Percentiles rank a stretch among this genome's conserved stretches.
These are phyloP conservation scores for Argyrosomus japonicus DNA, from an alignment of 2,113 vertebrate species.

Conservation along the genomic window DNA sequence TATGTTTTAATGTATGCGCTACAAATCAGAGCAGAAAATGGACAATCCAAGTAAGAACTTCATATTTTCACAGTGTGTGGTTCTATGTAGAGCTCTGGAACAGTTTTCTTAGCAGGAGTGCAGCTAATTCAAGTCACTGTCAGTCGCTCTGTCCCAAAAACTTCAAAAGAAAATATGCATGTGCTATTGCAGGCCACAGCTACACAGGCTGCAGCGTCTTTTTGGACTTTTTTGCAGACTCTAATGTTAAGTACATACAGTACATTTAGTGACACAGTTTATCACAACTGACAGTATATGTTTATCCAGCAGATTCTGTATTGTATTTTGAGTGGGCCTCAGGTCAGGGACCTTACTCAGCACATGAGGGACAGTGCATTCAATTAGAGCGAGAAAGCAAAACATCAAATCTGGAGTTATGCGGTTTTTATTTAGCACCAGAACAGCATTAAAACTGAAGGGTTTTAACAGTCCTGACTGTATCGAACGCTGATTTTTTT, in stretches of 20 bases:
- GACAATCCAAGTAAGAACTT: slow-evolving; percentile 25
- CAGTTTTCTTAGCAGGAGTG: slow-evolving; percentile 15
- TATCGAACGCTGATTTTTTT: slow-evolving; percentile 16
- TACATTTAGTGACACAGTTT: background rate
- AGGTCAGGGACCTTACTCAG: slow-evolving; percentile 18
- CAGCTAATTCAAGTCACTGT: slow-evolving; percentile 6
- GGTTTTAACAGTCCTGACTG: slow-evolving; percentile 12
- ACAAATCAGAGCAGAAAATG: slow-evolving; percentile 17
- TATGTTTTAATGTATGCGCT: slow-evolving; percentile 31
- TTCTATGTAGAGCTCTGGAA: slow-evolving; percentile 11
- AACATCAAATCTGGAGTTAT: background rate
- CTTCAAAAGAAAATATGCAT: background rate
- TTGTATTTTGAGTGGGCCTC: slow-evolving; percentile 16
- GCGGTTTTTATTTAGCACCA: background rate
- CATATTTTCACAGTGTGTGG: background rate
- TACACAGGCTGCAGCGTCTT: background rate
- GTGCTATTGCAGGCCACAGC: background rate
- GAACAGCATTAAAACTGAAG: slow-evolving; percentile 24
- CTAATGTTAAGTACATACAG: slow-evolving; percentile 8
- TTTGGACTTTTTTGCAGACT: slow-evolving; percentile 11
- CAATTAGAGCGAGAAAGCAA: slow-evolving; percentile 1
- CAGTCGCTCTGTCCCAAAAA: background rate
- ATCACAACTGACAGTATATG: background rate
- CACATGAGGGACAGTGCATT: background rate
- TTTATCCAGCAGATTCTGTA: background rate